These are phyloP conservation scores for Patiria pectinifera DNA, from an alignment of 53 echinoderm and acorn worm species.

Conservation along the genomic window DNA sequence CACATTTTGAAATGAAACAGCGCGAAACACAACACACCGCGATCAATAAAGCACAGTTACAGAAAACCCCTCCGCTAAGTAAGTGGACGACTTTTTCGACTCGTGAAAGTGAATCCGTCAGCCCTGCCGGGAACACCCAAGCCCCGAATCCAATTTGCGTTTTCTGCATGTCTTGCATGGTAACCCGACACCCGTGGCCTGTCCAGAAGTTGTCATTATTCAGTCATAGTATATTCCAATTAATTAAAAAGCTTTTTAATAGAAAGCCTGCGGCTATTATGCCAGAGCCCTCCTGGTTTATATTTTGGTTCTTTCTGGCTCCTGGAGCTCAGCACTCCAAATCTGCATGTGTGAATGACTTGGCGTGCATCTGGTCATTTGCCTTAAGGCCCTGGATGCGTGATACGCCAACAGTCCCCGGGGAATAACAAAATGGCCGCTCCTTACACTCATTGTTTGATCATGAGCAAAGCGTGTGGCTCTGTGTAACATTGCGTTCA, in stretches of 20 bases:
- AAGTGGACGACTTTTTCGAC: slow-evolving; percentile 66
- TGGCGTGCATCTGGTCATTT: slow-evolving; percentile 61
- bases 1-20: slow-evolving; percentile 71
- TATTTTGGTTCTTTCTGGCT: slow-evolving; percentile 42
- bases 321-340: slow-evolving; percentile 41
- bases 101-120: slow-evolving; percentile 65
- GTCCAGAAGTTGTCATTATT: slow-evolving; percentile 74
- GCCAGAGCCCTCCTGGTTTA: slow-evolving; percentile 61
- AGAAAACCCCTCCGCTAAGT: slow-evolving; percentile 51
- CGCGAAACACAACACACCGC: slow-evolving; percentile 60
- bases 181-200: slow-evolving; percentile 61
- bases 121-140: slow-evolving; percentile 67
- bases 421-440: slow-evolving; percentile 63
- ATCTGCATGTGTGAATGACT: slow-evolving; percentile 64
- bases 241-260: slow-evolving; percentile 78
- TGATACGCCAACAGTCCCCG: slow-evolving; percentile 48
- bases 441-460: slow-evolving; percentile 33
- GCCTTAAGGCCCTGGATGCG: slow-evolving; percentile 39
- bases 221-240: slow-evolving; percentile 76
- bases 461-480: slow-evolving; percentile 9
- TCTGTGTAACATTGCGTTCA: slow-evolving; percentile 20
- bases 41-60: slow-evolving; percentile 66
- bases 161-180: slow-evolving; percentile 64
- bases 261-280: slow-evolving; percentile 62
- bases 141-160: slow-evolving; percentile 69